Conservation (phyloP, 2,888 invertebrate species). For the Melinopterus prodromus region DNA sequence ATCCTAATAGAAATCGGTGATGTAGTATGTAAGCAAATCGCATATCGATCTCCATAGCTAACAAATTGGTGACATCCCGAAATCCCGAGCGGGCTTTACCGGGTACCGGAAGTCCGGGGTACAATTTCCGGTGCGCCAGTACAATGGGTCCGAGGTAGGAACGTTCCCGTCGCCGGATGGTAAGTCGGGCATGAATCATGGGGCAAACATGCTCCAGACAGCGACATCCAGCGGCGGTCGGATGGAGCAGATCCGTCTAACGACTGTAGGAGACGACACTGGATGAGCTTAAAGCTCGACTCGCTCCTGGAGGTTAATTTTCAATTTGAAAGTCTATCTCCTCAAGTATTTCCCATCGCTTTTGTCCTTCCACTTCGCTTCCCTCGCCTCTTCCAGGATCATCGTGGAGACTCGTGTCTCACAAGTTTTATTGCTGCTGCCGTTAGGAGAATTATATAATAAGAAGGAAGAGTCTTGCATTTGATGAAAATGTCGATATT, state of each 20-base stretch:
- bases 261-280: not conserved
- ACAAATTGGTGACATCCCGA: conserved; percentile 57
- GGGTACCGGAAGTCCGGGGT: conserved; percentile 54
- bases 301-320: not conserved
- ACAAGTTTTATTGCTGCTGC: not conserved
- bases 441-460: too few species aligned
- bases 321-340: conserved; percentile 4
- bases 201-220: conserved; percentile 48
- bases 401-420: not conserved
- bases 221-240: not conserved
- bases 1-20: not conserved
- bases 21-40: conserved; percentile 36
- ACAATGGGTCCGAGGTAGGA: conserved; percentile 48
- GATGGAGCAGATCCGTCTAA: not conserved
- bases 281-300: not conserved
- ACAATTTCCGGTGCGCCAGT: conserved; percentile 54
- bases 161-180: conserved; percentile 50
- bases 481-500: too few species aligned
- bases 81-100: not conserved
- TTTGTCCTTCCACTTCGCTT: not conserved
- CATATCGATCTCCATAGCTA: conserved; percentile 48
- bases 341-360: not conserved
- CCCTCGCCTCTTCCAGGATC: not conserved
- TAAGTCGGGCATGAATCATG: conserved; percentile 52
- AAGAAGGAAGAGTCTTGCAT: too few species aligned